Conservation (phyloP, 2,888 invertebrate genomes). For the Xylota sylvarum region DNA sequence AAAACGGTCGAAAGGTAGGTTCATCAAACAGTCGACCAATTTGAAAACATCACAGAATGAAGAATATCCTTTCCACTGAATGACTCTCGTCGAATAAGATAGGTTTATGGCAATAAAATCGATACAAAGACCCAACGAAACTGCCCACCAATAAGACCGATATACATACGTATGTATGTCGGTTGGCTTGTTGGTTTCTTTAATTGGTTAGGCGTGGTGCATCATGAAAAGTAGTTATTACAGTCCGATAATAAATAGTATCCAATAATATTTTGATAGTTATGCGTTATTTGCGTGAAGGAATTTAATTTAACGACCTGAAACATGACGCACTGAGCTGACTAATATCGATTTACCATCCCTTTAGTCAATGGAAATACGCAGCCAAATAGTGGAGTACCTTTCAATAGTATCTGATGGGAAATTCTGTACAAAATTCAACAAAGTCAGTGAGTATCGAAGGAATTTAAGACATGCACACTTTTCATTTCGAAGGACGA, state of each 20-base stretch:
- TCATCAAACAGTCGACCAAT: too few relatives aligned
- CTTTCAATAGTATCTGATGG: neutral
- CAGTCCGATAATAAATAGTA: neutral
- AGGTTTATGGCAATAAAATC: neutral
- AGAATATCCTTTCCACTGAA: too few relatives aligned
- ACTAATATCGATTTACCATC: neutral
- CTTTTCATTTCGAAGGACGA: too few relatives aligned
- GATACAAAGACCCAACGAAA: neutral
- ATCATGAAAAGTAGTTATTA: slow-evolving; percentile 1
- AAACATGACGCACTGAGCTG: slow-evolving; percentile 11
- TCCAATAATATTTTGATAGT: slow-evolving; percentile 9
- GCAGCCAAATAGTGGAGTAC: neutral
- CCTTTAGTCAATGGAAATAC: neutral
- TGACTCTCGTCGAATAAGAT: neutral
- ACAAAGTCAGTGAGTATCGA: too few relatives aligned
- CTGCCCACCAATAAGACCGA: neutral
- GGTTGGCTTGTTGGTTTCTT: neutral
- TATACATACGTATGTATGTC: neutral
- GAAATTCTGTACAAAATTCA: neutral
- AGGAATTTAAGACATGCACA: too few relatives aligned
- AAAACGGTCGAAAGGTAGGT: too few relatives aligned
- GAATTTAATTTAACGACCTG: neutral
- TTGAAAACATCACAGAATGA: too few relatives aligned
- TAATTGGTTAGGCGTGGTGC: slow-evolving; percentile 16
- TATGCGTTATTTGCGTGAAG: slow-evolving; percentile 13